Conservation (phyloP, 1,140 invertebrate species). For the Panagrolaimus sp. region DNA sequence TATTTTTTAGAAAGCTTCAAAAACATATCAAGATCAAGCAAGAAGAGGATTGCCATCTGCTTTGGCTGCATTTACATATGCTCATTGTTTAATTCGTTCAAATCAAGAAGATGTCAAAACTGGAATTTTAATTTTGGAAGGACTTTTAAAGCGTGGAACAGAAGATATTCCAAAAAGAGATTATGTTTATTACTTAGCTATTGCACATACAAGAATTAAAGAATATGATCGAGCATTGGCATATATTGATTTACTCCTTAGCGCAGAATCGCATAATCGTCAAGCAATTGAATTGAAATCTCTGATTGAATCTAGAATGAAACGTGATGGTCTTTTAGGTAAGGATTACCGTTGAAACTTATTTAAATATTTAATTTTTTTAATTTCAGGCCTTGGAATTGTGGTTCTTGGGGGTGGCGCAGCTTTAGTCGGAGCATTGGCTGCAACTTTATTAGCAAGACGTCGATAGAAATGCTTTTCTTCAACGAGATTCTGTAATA, state of each 20-base stretch:
- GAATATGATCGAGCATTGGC: conserved; percentile 76
- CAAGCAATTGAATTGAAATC: conserved; percentile 76
- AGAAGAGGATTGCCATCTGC: conserved; percentile 37
- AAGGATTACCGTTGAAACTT: no score
- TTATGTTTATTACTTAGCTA: conserved; percentile 86
- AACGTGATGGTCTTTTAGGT: conserved; percentile 65
- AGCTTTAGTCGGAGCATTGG: conserved; percentile 17
- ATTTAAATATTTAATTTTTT: no score
- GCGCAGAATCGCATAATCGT: conserved; percentile 79
- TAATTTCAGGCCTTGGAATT: conserved; percentile 36
- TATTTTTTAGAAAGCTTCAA: conserved; percentile 39
- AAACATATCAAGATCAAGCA: conserved; percentile 38
- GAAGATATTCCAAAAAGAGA: conserved; percentile 73
- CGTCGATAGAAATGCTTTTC: conserved; percentile 3
- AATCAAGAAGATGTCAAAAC: conserved; percentile 48
- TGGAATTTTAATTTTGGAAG: conserved; percentile 53
- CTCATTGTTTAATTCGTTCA: conserved; percentile 50
- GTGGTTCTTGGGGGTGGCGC: conserved; percentile 37
- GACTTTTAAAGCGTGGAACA: conserved; percentile 71
- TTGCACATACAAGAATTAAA: conserved; percentile 80
- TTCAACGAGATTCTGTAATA: background rate
- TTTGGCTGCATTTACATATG: conserved; percentile 47
- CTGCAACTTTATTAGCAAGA: conserved; percentile 20
- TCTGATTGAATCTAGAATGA: conserved; percentile 78
- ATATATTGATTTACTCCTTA: conserved; percentile 73